Conservation (phyloP, 2,113 vertebrate species). For the Cyrtonyx montezumae region DNA sequence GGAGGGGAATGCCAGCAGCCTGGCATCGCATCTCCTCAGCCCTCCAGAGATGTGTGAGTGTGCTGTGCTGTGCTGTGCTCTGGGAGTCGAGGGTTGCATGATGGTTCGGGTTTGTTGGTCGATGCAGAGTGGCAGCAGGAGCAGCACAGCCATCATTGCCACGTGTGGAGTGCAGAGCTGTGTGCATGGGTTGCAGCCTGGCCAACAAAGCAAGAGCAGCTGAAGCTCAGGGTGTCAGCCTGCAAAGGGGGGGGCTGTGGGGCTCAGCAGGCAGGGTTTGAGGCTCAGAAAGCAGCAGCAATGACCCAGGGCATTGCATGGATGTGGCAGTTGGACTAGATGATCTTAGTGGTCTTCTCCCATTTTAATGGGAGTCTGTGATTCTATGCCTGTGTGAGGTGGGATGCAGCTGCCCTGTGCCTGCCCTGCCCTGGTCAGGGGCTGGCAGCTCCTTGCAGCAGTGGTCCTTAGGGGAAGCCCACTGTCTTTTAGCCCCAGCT, state of each 20-base stretch:
- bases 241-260: too few relatives aligned
- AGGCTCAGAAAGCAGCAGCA: background rate
- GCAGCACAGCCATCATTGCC: background rate
- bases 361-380: too few relatives aligned
- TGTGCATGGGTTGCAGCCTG: background rate
- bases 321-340: too few relatives aligned
- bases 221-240: background rate
- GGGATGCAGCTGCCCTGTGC: too few relatives aligned
- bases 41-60: fast-evolving
- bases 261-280: background rate
- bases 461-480: background rate
- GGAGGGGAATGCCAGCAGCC: fast-evolving
- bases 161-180: background rate
- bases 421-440: background rate
- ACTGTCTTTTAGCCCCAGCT: background rate
- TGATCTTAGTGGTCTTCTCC: too few relatives aligned
- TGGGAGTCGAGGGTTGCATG: background rate
- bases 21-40: background rate
- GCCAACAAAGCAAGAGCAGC: background rate
- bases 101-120: background rate
- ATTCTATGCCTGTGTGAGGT: background rate
- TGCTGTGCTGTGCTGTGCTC: background rate
- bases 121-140: background rate
- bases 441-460: background rate
- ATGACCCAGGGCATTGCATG: too few relatives aligned